Percentiles rank a stretch among this genome's conserved stretches.
phyloP scores from a whole-genome alignment of 2,113 vertebrate genomes.

The Apaloderma vittatum region DNA sequence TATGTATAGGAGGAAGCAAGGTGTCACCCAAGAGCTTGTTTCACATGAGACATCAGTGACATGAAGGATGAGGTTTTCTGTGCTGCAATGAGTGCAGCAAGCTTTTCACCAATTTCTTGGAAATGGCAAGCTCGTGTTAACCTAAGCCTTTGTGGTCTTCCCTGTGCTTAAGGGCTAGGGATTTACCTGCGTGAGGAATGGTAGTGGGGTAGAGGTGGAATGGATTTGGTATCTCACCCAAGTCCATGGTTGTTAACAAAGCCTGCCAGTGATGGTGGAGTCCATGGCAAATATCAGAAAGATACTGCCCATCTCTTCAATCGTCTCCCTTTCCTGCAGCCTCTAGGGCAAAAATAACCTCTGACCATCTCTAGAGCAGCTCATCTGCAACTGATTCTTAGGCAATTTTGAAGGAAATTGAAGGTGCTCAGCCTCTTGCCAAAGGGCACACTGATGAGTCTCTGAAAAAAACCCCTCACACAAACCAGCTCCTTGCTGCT shows the following conservation, averaged over 20 bases:
- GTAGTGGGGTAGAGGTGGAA: not conserved
- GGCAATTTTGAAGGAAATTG: not conserved
- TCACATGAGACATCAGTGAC: accelerated
- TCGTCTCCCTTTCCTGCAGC: not conserved
- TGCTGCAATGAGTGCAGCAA: not conserved
- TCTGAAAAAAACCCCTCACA: not conserved
- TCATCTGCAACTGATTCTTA: not conserved
- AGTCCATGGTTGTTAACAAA: not conserved
- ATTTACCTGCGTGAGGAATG: not conserved
- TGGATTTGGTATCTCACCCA: not conserved
- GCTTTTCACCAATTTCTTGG: not conserved
- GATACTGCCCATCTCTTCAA: not conserved
- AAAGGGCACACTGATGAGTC: not conserved
- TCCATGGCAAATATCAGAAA: not conserved
- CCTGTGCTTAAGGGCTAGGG: not conserved
- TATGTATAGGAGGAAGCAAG: not conserved
- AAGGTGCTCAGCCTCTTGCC: not conserved
- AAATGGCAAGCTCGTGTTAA: not conserved
- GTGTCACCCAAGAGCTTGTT: not conserved
- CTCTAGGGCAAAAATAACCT: not conserved
- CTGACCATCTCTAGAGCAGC: not conserved
- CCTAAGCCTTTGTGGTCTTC: not conserved
- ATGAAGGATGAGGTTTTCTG: not conserved
- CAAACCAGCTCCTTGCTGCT: accelerated
- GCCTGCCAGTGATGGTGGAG: not conserved